Conservation (phyloP, 1,140 invertebrate genomes). For the Drosophila teissieri region DNA sequence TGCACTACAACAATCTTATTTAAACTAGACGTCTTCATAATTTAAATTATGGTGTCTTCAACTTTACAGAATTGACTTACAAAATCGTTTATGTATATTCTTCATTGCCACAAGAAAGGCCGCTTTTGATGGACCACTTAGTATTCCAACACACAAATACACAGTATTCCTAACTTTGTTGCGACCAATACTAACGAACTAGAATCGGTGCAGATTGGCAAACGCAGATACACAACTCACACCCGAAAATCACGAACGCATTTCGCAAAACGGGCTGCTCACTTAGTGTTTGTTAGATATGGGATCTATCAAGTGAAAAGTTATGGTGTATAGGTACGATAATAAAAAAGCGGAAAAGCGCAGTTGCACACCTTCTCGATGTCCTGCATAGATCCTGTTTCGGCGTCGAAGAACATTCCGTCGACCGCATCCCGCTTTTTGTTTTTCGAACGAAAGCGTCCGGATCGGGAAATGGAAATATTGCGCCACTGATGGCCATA, state of each 20-base stretch:
- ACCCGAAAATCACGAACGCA: slow-evolving; percentile 42
- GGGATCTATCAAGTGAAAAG: too few species aligned
- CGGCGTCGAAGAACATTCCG: slow-evolving; percentile 74
- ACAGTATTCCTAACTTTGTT: not conserved
- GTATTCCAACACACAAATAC: too few species aligned
- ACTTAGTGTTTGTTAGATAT: slow-evolving; percentile 19
- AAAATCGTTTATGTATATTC: too few species aligned
- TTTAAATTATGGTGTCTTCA: too few species aligned
- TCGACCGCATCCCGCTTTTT: slow-evolving; percentile 81
- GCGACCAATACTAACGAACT: not conserved
- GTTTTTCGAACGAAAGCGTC: slow-evolving; percentile 81
- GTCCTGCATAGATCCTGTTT: slow-evolving; percentile 47
- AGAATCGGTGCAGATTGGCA: slow-evolving; percentile 32
- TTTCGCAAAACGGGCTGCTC: slow-evolving; percentile 29
- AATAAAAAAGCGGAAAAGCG: slow-evolving; percentile 9
- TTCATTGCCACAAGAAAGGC: too few species aligned
- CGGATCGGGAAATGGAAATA: slow-evolving; percentile 81
- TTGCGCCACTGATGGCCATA: slow-evolving; percentile 82
- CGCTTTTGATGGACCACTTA: too few species aligned
- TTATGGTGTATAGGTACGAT: not conserved
- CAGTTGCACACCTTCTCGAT: slow-evolving; percentile 60
- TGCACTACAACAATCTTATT: too few species aligned
- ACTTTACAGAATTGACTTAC: too few species aligned
- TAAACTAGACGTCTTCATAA: too few species aligned
- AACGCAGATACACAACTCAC: slow-evolving; percentile 19